Conservation (phyloP, 1,140 invertebrate genomes). For the Zaprionus davidi region DNA sequence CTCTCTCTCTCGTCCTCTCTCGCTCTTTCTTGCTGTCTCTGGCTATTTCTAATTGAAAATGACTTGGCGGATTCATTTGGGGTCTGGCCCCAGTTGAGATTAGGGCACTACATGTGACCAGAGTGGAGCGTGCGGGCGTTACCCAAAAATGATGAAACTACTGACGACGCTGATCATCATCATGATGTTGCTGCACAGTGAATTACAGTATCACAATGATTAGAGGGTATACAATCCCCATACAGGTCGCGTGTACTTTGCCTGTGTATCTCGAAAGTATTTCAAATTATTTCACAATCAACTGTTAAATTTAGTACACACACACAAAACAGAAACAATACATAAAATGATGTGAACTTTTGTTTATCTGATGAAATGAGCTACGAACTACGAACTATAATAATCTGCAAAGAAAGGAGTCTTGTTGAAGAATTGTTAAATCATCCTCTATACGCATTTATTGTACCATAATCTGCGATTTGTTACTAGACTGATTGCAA, state of each 20-base stretch:
- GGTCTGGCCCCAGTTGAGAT: constrained; percentile 17
- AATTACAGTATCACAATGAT: constrained; percentile 27
- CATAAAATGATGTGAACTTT: not conserved
- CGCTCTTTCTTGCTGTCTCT: constrained; percentile 8
- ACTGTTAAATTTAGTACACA: constrained; percentile 8
- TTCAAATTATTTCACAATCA: constrained; percentile 13
- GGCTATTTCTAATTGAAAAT: constrained; percentile 7
- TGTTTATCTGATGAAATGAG: constrained; percentile 4
- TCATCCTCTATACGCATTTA: too few relatives aligned
- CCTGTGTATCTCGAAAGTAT: not conserved
- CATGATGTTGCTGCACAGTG: constrained; percentile 4
- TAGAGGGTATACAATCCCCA: constrained; percentile 1
- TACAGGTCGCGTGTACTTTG: not conserved
- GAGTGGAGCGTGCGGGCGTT: constrained; percentile 3
- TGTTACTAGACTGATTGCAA: too few relatives aligned
- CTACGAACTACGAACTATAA: too few relatives aligned
- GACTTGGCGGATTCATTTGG: constrained; percentile 34
- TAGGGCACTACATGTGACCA: constrained; percentile 38
- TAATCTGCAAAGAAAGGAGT: too few relatives aligned
- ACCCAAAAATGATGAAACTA: constrained; percentile 26
- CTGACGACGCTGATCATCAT: not conserved
- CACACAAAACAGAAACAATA: not conserved
- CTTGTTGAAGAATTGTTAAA: too few relatives aligned
- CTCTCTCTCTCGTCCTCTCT: not conserved
- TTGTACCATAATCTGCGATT: too few relatives aligned